phyloP scores from a whole-genome alignment of 2,113 vertebrate genomes.

The Leuciscus idus region DNA sequence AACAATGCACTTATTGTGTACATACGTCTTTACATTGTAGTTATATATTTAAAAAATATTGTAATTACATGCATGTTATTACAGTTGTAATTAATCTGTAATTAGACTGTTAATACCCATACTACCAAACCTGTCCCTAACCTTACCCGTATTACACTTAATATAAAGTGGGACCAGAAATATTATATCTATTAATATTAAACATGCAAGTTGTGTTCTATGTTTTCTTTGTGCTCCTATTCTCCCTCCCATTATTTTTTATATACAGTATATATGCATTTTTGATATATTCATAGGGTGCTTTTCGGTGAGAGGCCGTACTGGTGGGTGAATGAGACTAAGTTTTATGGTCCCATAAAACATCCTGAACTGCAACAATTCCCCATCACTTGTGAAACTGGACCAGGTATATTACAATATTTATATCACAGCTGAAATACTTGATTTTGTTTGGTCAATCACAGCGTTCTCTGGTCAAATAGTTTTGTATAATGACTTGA shows the following conservation, averaged over 20 bases:
- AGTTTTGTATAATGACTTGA: too few relatives aligned
- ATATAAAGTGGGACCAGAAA: too few relatives aligned
- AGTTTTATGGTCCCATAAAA: conserved; percentile 69
- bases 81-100: too few relatives aligned
- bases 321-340: conserved; percentile 82
- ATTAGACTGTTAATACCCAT: too few relatives aligned
- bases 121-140: too few relatives aligned
- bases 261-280: too few relatives aligned
- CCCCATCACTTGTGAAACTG: conserved; percentile 82
- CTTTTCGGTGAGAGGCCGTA: conserved; percentile 81
- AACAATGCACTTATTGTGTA: too few relatives aligned
- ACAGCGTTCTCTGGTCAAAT: too few relatives aligned
- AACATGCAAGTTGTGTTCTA: background rate
- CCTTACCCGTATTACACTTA: too few relatives aligned
- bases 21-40: too few relatives aligned
- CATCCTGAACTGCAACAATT: conserved; percentile 74
- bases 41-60: too few relatives aligned
- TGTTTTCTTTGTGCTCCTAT: background rate
- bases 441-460: background rate
- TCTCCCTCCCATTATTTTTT: background rate
- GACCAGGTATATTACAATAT: conserved; percentile 74
- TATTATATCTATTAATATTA: background rate
- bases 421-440: background rate
- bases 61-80: too few relatives aligned
- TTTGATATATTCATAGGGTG: conserved; percentile 65